Conservation (phyloP, 2,113 vertebrate genomes). For the Mus pahari region DNA sequence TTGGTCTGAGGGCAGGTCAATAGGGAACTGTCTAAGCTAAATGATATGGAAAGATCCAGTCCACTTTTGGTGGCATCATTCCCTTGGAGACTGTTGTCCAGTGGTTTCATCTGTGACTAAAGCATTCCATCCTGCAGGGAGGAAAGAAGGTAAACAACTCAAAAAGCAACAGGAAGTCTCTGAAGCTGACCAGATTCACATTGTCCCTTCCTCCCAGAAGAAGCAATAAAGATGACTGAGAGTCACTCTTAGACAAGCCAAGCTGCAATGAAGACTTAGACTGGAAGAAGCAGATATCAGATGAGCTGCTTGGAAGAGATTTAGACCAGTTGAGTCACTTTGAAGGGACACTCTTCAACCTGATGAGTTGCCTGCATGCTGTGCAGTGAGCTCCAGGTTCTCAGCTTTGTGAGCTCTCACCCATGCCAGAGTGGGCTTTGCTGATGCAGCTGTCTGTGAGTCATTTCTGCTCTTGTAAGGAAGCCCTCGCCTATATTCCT, state of each 20-base stretch:
- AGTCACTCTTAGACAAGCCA: not conserved
- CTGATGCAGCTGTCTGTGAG: not conserved
- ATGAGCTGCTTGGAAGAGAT: not conserved
- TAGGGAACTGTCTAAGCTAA: not conserved
- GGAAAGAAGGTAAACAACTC: not conserved
- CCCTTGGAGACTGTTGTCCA: not conserved
- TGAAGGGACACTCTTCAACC: not conserved
- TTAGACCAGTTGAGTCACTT: not conserved
- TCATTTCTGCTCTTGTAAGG: not conserved
- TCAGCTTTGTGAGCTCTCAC: not conserved
- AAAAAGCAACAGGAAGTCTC: not conserved
- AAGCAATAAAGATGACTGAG: not conserved
- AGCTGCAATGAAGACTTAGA: not conserved
- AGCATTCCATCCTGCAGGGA: not conserved
- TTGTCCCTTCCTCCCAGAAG: not conserved
- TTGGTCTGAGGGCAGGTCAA: not conserved
- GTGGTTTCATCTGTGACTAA: not conserved
- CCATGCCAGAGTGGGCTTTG: not conserved
- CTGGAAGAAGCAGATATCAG: not conserved
- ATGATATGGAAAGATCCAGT: not conserved
- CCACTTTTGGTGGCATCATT: not conserved
- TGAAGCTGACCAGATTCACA: not conserved
- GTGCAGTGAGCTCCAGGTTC: not conserved
- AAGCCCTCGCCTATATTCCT: not conserved
- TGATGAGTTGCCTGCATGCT: not conserved